A percentile compares a stretch with the other conserved stretches of the same genome.
phyloP scores from a whole-genome alignment of 2,888 invertebrate genomes.

The Geophilus truncorum region DNA sequence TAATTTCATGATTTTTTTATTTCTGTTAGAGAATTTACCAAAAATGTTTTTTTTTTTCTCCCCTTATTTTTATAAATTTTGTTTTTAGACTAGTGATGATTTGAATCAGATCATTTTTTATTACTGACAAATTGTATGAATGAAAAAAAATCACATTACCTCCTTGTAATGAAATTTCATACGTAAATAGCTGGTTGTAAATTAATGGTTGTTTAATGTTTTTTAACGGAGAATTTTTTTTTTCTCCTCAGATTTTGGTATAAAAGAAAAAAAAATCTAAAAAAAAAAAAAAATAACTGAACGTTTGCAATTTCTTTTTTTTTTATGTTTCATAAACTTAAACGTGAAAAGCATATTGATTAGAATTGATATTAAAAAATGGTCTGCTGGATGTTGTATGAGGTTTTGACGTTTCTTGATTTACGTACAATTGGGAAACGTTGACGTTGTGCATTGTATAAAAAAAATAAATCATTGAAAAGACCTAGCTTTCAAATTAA shows the following conservation, averaged over 20 bases:
- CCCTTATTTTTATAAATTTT: background rate
- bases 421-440: background rate
- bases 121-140: background rate
- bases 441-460: background rate
- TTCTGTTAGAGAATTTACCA: background rate
- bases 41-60: background rate
- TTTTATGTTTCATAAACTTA: background rate
- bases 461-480: background rate
- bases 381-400: constrained; percentile 10
- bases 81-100: background rate
- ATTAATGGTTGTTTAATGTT: constrained; percentile 21
- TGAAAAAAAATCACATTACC: background rate
- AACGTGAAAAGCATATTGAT: background rate
- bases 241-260: background rate
- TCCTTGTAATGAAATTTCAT: background rate
- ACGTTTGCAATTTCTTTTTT: background rate
- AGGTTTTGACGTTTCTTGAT: background rate
- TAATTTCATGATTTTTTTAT: background rate
- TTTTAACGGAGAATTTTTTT: background rate
- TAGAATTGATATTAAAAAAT: background rate
- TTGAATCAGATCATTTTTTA: constrained; percentile 9
- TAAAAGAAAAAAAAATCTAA: background rate
- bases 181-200: constrained; percentile 11
- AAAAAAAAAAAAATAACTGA: background rate
- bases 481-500: background rate